Base-by-base conservation (phyloP, 2,888 invertebrate genomes). In the Rhingia rostrata region DNA sequence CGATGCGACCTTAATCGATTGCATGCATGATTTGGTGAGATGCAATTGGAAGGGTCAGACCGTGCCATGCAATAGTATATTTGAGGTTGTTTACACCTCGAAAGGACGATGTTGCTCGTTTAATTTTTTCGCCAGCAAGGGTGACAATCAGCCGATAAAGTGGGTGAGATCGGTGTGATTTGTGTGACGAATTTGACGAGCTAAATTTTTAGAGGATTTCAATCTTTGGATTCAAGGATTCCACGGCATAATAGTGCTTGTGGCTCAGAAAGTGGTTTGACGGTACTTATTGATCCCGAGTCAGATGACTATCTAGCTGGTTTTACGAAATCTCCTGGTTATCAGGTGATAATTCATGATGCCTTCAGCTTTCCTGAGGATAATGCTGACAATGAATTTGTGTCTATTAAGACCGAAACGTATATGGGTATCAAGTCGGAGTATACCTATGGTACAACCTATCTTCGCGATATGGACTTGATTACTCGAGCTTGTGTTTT, bases 41-140 rank as follows among this genome's bases (percentile, higher is more conserved):
- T 95, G 95, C 86, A 93, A 92, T 89, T 94, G 94, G 94, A 94
- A 93, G 87, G 93, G 93, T 12, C 89, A 90, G 0, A 87, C 91
- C 0, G 91, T 91, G 14, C 91, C 92, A 2, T 95, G 95, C 85
- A 91, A 92, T 1, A 88, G 92, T 30, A 87, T 94, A 0, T 94
- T 95, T 86, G 90, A 91, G 56, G 90, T 90, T 45, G 90, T 93
- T 0, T 91, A 92, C 67, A 92, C 93, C 0, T 86, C 92, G 32
- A 89, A 92, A 51, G 93, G 94, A 33, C 88, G 93, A 0, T 95
- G 95, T 86, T 95, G 95, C 88, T 91, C 93, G 2, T 95, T 95
- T 86, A 95, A 94, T 88, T 94, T 94, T 87, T 93, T 92, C 63
- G 93, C 92, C 0, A 86, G 92, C 2, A 22, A 22, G 2, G 90